phyloP scores from a whole-genome alignment of 1,140 invertebrate species.

The Drosophila guanche region DNA sequence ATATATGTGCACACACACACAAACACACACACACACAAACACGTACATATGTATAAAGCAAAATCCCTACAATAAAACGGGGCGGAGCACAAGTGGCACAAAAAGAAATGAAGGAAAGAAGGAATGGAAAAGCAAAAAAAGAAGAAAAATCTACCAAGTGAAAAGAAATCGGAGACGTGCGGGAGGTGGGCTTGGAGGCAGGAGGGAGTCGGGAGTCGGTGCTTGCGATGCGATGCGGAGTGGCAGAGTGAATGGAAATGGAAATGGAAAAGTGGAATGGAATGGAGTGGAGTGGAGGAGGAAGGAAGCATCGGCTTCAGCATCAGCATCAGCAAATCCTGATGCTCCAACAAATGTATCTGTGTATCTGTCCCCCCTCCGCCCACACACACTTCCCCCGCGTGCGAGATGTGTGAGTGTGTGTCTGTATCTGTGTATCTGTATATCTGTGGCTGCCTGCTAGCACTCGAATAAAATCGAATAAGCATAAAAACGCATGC shows the following conservation, averaged over 20 bases:
- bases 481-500: slow-evolving; percentile 81
- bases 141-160: slow-evolving; percentile 79
- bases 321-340: slow-evolving; percentile 70
- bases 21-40: too few relatives aligned
- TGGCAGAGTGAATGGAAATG: slow-evolving; percentile 13
- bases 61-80: slow-evolving; percentile 80
- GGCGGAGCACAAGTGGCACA: slow-evolving; percentile 77
- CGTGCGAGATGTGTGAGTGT: slow-evolving; percentile 3
- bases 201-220: not conserved
- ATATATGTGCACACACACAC: slow-evolving; percentile 33
- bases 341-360: slow-evolving; percentile 58
- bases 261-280: slow-evolving; percentile 15
- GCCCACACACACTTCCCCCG: not conserved
- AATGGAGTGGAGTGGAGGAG: slow-evolving; percentile 22
- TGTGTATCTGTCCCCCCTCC: slow-evolving; percentile 30
- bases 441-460: slow-evolving; percentile 17
- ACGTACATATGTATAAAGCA: slow-evolving; percentile 52
- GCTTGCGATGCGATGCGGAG: not conserved
- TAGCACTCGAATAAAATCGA: slow-evolving; percentile 79
- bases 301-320: slow-evolving; percentile 28
- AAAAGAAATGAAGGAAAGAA: slow-evolving; percentile 56
- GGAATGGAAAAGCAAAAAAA: slow-evolving; percentile 59
- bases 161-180: slow-evolving; percentile 75
- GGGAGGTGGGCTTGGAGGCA: not conserved
- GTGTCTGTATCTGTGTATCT: slow-evolving; percentile 44